Evolutionary conservation across 2,113 vertebrate species (phyloP).

Genomic region (Ariopsis seemanni): DNA sequence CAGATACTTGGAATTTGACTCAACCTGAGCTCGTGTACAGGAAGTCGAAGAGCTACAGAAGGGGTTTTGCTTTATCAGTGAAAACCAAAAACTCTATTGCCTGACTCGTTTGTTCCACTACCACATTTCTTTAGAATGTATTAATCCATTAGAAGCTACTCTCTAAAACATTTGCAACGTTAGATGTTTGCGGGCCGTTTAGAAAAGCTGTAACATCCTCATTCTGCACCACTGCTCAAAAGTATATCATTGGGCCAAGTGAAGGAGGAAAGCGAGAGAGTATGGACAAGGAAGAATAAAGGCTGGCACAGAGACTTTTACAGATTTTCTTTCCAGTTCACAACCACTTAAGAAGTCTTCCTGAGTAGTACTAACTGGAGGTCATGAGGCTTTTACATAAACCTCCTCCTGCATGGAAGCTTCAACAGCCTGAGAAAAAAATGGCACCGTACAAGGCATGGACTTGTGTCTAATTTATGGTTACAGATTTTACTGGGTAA

Average conservation of each 20-base stretch:
- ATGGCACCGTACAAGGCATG: conserved; percentile 51
- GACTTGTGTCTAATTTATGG: conserved; percentile 47
- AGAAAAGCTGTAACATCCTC: conserved; percentile 64
- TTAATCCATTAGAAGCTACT: not conserved
- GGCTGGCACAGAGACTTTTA: not conserved
- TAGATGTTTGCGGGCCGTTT: conserved; percentile 57
- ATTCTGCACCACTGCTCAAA: conserved; percentile 63
- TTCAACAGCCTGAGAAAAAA: conserved; percentile 58
- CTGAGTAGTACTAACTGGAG: conserved; percentile 41
- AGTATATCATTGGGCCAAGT: conserved; percentile 52
- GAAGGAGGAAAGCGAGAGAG: not conserved
- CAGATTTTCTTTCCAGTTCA: conserved; percentile 50
- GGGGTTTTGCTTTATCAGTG: not conserved
- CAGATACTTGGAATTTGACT: not conserved
- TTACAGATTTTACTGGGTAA: not conserved
- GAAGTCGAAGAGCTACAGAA: not conserved
- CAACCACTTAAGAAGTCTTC: conserved; percentile 56
- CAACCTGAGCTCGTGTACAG: not conserved
- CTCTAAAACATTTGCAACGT: conserved; percentile 37
- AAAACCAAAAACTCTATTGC: not conserved
- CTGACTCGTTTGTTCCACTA: not conserved
- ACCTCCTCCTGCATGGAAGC: conserved; percentile 54
- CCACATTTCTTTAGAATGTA: not conserved
- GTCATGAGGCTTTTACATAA: conserved; percentile 67
- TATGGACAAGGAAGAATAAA: not conserved